These are phyloP conservation scores for Drosophila novamexicana DNA, from an alignment of 1,140 invertebrate species.

Conservation along the genomic window DNA sequence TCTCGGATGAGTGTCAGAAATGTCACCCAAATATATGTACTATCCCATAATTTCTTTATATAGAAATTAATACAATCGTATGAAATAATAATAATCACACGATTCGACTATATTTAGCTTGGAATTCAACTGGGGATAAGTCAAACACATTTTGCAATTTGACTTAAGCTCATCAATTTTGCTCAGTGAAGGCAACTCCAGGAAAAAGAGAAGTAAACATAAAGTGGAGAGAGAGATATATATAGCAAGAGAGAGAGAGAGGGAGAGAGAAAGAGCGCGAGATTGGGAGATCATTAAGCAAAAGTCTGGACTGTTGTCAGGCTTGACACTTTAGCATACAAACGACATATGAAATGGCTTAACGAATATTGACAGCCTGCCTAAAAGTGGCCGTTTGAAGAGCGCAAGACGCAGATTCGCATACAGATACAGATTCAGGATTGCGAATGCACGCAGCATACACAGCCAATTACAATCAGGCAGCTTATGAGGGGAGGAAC, in stretches of 20 bases:
- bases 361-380: constrained; percentile 80
- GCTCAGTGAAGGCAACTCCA: constrained; percentile 33
- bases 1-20: too few species aligned
- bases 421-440: constrained; percentile 22
- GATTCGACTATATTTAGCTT: not conserved
- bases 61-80: too few species aligned
- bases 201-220: not conserved
- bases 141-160: not conserved
- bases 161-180: constrained; percentile 1
- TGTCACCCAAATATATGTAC: too few species aligned
- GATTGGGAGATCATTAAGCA: constrained; percentile 72
- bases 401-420: constrained; percentile 24
- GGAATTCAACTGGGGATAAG: not conserved
- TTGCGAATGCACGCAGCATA: constrained; percentile 38
- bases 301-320: constrained; percentile 80
- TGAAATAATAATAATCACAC: not conserved
- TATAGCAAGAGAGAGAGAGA: not conserved
- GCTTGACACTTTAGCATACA: constrained; percentile 77
- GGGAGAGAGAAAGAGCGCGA: not conserved
- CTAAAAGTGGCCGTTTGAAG: constrained; percentile 77
- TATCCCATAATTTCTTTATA: too few species aligned
- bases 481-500: constrained; percentile 28
- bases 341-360: constrained; percentile 77
- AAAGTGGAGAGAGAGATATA: not conserved
- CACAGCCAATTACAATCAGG: constrained; percentile 38